These are phyloP conservation scores for Danaus melanippus DNA, from an alignment of 1,140 invertebrate species.

Conservation along the genomic window DNA sequence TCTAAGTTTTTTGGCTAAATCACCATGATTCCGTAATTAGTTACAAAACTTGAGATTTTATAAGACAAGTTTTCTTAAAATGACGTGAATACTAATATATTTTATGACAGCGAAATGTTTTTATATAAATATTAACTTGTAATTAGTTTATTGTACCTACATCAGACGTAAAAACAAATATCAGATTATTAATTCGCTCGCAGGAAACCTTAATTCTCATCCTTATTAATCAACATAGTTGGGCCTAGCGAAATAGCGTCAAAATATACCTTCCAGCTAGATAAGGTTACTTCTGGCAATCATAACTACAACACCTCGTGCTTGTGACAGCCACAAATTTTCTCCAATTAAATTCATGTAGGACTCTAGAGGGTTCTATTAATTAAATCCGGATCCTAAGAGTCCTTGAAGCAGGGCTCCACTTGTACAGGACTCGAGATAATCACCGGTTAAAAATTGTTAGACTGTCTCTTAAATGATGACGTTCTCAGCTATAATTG, in stretches of 20 bases:
- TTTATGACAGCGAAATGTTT: no score
- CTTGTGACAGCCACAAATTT: constrained; percentile 27
- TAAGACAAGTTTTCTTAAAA: neutral
- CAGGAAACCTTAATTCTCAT: no score
- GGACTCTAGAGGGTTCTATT: constrained; percentile 37
- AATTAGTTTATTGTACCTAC: no score
- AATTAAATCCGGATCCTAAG: constrained; percentile 46
- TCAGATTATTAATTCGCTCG: no score
- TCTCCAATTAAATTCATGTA: constrained; percentile 51
- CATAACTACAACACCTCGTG: constrained; percentile 20
- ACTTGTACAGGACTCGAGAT: constrained; percentile 32
- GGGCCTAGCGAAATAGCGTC: neutral
- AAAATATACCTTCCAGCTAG: constrained; percentile 15
- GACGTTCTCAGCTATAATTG: constrained; percentile 34
- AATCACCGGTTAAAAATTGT: constrained; percentile 47
- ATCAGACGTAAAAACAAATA: no score
- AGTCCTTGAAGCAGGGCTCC: constrained; percentile 25
- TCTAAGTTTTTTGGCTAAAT: constrained; percentile 12
- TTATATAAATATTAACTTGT: no score
- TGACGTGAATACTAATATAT: neutral
- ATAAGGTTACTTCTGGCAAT: constrained; percentile 18
- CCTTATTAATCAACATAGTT: neutral
- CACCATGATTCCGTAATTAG: constrained; percentile 14
- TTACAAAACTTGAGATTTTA: constrained; percentile 8
- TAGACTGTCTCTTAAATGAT: constrained; percentile 42